A percentile compares a stretch with the other conserved stretches of the same genome.
These are phyloP conservation scores for Grallaria varia DNA, from an alignment of 2,113 vertebrate species.

Conservation along the genomic window DNA sequence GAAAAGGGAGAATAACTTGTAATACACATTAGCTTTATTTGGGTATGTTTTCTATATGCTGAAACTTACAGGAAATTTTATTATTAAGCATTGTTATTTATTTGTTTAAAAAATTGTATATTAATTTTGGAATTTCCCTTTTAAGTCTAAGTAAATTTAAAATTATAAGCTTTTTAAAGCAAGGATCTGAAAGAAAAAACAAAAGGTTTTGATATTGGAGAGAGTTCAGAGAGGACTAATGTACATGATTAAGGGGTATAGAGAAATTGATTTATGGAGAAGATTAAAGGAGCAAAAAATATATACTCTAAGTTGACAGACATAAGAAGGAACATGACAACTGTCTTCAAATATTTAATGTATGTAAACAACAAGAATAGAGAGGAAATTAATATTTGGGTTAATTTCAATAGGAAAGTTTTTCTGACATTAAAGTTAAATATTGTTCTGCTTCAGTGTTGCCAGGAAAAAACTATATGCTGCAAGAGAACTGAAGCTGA, in stretches of 20 bases:
- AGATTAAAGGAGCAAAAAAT: neutral
- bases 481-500: neutral
- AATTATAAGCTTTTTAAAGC: neutral
- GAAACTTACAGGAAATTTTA: neutral
- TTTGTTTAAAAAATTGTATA: neutral
- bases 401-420: neutral
- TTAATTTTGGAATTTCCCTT: neutral
- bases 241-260: neutral
- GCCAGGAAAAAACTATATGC: neutral
- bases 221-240: neutral
- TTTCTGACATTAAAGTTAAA: neutral
- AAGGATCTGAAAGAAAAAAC: neutral
- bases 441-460: neutral
- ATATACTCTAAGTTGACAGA: neutral
- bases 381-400: neutral
- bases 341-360: neutral
- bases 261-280: slow-evolving; percentile 4
- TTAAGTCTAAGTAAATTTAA: neutral
- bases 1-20: neutral
- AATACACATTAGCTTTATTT: neutral
- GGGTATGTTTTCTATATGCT: neutral
- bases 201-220: neutral
- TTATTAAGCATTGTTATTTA: neutral
- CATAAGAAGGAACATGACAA: neutral
- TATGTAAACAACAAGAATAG: neutral